Evolutionary conservation across 64 coral and sea anemone species (phyloP).

Genomic region (Actinia tenebrosa): DNA sequence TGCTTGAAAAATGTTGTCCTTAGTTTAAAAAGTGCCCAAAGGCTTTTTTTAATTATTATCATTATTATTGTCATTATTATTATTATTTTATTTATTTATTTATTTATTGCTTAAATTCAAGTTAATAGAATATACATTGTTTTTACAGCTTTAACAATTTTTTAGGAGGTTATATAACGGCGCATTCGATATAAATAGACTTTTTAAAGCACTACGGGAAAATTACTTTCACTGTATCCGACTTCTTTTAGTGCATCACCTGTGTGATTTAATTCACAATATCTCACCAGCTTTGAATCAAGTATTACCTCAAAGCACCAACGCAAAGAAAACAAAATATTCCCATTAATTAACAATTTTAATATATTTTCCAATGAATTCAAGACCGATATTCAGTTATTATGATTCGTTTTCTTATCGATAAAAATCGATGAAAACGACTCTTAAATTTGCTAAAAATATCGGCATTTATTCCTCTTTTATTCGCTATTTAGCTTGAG

Average conservation of each 20-base stretch:
- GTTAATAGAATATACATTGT: too few species aligned
- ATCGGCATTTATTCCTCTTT: background rate
- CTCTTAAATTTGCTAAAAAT: too few species aligned
- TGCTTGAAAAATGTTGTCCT: too few species aligned
- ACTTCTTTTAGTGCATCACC: background rate
- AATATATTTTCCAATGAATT: too few species aligned
- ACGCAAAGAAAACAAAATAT: background rate
- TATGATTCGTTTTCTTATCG: too few species aligned
- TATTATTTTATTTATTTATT: background rate
- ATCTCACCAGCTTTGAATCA: background rate
- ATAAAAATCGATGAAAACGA: too few species aligned
- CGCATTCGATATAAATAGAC: background rate
- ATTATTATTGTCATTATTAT: too few species aligned
- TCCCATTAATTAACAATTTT: too few species aligned
- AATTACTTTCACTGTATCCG: too few species aligned
- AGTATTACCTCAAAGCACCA: background rate
- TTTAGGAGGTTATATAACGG: background rate
- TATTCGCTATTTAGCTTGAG: background rate
- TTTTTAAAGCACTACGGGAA: background rate
- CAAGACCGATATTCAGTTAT: too few species aligned
- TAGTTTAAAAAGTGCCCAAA: too few species aligned
- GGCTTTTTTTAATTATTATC: too few species aligned
- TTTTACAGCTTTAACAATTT: background rate
- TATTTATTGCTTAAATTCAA: background rate
- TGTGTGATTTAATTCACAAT: background rate